Percentiles rank a stretch among this genome's conserved stretches.
Conservation (phyloP, 2,113 vertebrate species). For the Dermatemys mawii region DNA sequence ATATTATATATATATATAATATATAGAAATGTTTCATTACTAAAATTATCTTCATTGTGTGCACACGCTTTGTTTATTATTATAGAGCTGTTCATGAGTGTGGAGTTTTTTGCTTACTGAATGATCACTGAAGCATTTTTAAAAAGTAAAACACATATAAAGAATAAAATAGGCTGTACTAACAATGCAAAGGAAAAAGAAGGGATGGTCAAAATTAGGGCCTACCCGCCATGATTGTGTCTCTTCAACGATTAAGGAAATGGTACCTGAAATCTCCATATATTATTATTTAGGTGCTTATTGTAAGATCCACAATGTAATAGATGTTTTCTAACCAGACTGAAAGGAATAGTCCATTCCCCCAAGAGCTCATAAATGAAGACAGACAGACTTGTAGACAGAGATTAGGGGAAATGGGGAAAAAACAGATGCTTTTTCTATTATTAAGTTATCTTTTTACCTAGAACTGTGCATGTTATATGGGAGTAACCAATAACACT, state of each 20-base stretch:
- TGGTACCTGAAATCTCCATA: neutral
- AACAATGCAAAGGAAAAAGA: constrained; percentile 44
- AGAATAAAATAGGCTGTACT: neutral
- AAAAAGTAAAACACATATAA: constrained; percentile 37
- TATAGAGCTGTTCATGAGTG: neutral
- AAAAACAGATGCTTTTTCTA: neutral
- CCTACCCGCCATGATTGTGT: neutral
- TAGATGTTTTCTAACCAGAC: neutral
- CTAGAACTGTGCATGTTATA: neutral
- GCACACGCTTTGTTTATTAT: constrained; percentile 28
- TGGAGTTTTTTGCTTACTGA: constrained; percentile 44
- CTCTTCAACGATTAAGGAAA: constrained; percentile 1
- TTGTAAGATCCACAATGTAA: neutral
- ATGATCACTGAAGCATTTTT: constrained; percentile 50
- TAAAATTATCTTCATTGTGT: constrained; percentile 33
- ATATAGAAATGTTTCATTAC: no score
- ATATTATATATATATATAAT: no score
- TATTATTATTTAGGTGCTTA: neutral
- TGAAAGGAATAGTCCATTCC: neutral
- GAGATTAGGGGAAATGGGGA: neutral
- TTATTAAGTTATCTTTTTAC: neutral
- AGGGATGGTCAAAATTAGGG: neutral
- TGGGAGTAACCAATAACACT: neutral
- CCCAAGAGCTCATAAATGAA: neutral
- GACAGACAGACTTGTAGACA: neutral